These are phyloP conservation scores for Colaptes auratus DNA, from an alignment of 2,113 vertebrate species.

Conservation along the genomic window DNA sequence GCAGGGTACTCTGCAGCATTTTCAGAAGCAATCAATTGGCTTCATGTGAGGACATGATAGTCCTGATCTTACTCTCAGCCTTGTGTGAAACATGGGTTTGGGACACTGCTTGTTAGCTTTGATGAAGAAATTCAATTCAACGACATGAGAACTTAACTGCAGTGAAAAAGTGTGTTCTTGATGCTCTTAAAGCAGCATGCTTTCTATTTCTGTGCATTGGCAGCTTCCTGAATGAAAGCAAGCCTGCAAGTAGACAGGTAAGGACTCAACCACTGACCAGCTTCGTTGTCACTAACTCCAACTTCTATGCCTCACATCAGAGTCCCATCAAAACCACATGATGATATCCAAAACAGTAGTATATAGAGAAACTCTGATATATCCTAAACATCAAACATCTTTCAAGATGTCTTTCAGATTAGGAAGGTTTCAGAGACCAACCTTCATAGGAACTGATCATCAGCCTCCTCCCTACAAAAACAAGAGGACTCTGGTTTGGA, in stretches of 20 bases:
- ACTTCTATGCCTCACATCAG: background rate
- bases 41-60: background rate
- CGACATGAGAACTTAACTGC: background rate
- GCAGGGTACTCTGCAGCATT: background rate
- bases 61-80: background rate
- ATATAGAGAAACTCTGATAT: background rate
- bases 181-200: background rate
- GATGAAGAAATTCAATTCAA: background rate
- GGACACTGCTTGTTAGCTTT: background rate
- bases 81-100: fast-evolving
- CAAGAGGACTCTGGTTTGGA: background rate
- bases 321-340: background rate
- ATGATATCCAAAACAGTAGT: background rate
- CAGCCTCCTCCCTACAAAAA: background rate
- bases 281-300: background rate
- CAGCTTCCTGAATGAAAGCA: background rate
- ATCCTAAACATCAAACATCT: background rate
- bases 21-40: background rate
- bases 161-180: background rate
- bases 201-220: background rate
- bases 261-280: background rate
- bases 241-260: background rate
- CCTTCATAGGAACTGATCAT: background rate
- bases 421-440: background rate
- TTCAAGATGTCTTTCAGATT: background rate